Conservation (phyloP, 2,888 invertebrate species). For the Platerodrilus igneus region DNA sequence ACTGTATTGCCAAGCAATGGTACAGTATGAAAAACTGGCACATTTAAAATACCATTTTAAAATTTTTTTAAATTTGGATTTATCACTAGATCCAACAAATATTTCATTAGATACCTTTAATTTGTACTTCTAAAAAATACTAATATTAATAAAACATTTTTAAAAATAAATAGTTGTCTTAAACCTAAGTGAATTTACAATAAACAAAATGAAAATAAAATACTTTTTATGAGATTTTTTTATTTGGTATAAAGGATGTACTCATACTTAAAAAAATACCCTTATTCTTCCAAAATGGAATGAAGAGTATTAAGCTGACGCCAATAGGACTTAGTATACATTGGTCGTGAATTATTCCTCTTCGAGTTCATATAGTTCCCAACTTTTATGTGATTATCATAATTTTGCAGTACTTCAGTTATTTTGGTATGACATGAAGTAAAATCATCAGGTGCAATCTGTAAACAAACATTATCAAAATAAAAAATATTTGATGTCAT, state of each 20-base stretch:
- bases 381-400: conserved; percentile 66
- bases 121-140: too few species aligned
- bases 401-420: conserved; percentile 61
- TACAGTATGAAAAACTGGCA: too few species aligned
- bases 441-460: conserved; percentile 67
- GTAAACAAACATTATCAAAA: conserved; percentile 27
- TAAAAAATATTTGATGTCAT: conserved; percentile 13
- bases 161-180: too few species aligned
- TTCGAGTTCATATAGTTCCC: conserved; percentile 68
- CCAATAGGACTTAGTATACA: conserved; percentile 45
- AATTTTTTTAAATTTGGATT: too few species aligned
- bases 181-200: too few species aligned
- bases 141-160: too few species aligned
- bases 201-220: conserved; percentile 9
- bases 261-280: too few species aligned
- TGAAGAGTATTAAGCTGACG: conserved; percentile 29
- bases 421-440: conserved; percentile 59
- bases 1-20: too few species aligned
- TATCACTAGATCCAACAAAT: too few species aligned
- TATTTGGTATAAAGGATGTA: conserved; percentile 1
- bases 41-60: too few species aligned
- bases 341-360: conserved; percentile 72
- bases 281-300: conserved; percentile 27
- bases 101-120: too few species aligned
- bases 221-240: conserved; percentile 14